Evolutionary conservation across 2,888 invertebrate genomes (phyloP).

Genomic region (Clanis bilineata): DNA sequence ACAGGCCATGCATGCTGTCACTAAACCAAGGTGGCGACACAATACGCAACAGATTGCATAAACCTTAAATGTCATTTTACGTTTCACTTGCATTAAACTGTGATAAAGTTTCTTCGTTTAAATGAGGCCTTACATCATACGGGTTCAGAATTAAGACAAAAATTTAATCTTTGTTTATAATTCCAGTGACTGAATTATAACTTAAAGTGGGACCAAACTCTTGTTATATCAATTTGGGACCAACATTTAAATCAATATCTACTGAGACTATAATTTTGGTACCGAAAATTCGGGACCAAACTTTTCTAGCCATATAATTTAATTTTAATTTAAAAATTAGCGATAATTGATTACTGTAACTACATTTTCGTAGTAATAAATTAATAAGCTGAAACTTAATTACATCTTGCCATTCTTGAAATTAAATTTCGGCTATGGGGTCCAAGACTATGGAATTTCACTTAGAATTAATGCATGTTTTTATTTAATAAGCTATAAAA

Average conservation of each 20-base stretch:
- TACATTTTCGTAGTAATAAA: constrained; percentile 4
- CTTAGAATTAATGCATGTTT: neutral
- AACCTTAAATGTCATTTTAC: too few species aligned
- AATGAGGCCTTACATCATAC: too few species aligned
- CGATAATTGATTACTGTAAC: neutral
- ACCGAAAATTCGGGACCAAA: neutral
- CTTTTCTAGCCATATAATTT: neutral
- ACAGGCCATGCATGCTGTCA: too few species aligned
- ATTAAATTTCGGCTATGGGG: neutral
- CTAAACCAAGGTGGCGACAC: too few species aligned
- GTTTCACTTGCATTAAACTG: too few species aligned
- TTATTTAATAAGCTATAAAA: neutral
- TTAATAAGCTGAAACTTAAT: constrained; percentile 17
- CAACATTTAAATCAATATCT: neutral
- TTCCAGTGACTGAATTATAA: neutral
- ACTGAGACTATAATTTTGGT: neutral
- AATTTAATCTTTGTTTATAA: neutral
- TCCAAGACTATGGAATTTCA: neutral
- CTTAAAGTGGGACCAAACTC: neutral
- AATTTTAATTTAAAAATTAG: neutral
- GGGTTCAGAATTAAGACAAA: too few species aligned
- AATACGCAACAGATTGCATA: too few species aligned
- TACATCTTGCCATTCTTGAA: constrained; percentile 20
- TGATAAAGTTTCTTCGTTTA: too few species aligned
- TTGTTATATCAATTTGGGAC: neutral